phyloP scores from a whole-genome alignment of 92 coral and sea anemone species.

The Umimayanthus chanpuru region DNA sequence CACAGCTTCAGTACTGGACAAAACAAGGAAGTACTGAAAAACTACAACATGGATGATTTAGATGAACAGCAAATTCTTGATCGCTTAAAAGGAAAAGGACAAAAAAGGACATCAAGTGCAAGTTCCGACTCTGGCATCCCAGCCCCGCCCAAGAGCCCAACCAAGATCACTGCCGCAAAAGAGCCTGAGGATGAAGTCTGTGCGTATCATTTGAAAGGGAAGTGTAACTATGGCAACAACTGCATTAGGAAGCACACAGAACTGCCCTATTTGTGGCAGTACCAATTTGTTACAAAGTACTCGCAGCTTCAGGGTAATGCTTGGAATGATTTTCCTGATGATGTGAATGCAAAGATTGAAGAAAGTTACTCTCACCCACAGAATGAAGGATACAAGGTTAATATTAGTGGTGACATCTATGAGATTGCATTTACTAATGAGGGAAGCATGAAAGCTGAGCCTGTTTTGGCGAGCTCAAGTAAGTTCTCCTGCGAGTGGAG shows the following conservation, averaged over 20 bases:
- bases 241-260: constrained; percentile 77
- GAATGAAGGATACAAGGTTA: neutral
- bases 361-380: constrained; percentile 59
- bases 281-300: neutral
- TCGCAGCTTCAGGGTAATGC: neutral
- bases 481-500: neutral
- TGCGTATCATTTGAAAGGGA: constrained; percentile 85
- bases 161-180: neutral
- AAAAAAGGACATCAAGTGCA: constrained; percentile 52
- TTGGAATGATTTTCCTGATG: constrained; percentile 71
- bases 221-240: constrained; percentile 80
- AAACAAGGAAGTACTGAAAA: constrained; percentile 53
- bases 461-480: neutral
- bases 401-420: constrained; percentile 11
- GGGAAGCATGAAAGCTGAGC: constrained; percentile 8
- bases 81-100: constrained; percentile 48
- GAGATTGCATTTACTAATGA: neutral
- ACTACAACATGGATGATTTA: constrained; percentile 46
- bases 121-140: constrained; percentile 48
- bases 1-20: constrained; percentile 69
- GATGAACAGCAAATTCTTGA: constrained; percentile 30
- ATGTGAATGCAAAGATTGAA: constrained; percentile 67
- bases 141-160: neutral
- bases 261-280: constrained; percentile 91
- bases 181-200: constrained; percentile 74